Evolutionary conservation across 2,888 invertebrate genomes (phyloP).

Genomic region (Endotricha flammealis): DNA sequence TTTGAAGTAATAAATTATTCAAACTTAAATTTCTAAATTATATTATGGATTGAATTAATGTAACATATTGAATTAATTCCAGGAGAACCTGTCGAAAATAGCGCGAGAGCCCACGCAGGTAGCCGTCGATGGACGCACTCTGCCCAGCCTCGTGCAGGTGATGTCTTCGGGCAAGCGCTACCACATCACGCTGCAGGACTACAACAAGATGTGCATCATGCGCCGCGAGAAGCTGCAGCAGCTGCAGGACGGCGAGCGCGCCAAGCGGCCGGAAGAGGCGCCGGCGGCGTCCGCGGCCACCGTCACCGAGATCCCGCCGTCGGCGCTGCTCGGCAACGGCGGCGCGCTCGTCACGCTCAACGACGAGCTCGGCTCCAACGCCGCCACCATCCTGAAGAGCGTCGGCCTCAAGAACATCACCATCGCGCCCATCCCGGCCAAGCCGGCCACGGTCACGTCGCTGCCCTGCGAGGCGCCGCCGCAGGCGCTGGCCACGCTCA

Average conservation of each 20-base stretch:
- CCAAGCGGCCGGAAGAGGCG: slow-evolving; percentile 34
- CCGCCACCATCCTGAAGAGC: slow-evolving; percentile 66
- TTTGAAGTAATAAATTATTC: no score
- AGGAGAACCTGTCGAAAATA: slow-evolving; percentile 63
- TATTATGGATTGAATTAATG: no score
- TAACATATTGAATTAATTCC: no score
- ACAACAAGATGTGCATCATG: slow-evolving; percentile 87
- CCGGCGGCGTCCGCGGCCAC: no score
- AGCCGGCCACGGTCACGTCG: slow-evolving; percentile 60
- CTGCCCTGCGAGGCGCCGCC: no score
- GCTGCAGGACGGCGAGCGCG: slow-evolving; percentile 71
- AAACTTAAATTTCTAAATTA: no score
- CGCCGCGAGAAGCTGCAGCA: slow-evolving; percentile 82
- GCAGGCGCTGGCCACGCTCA: not conserved
- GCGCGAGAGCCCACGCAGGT: slow-evolving; percentile 72
- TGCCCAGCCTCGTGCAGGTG: slow-evolving; percentile 84
- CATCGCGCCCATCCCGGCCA: slow-evolving; percentile 64
- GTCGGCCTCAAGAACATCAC: slow-evolving; percentile 72
- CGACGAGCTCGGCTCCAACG: slow-evolving; percentile 48
- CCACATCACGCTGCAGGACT: slow-evolving; percentile 87
- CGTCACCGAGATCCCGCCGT: slow-evolving; percentile 62
- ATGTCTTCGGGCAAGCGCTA: slow-evolving; percentile 88
- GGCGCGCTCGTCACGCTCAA: slow-evolving; percentile 44
- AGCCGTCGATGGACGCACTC: slow-evolving; percentile 77
- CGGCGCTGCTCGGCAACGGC: slow-evolving; percentile 58